Evolutionary conservation across 2,797 vertebrate genomes (phyloP), one percentile per base, ranked within the genome.

Genomic region (Apodemus agrarius): DNA sequence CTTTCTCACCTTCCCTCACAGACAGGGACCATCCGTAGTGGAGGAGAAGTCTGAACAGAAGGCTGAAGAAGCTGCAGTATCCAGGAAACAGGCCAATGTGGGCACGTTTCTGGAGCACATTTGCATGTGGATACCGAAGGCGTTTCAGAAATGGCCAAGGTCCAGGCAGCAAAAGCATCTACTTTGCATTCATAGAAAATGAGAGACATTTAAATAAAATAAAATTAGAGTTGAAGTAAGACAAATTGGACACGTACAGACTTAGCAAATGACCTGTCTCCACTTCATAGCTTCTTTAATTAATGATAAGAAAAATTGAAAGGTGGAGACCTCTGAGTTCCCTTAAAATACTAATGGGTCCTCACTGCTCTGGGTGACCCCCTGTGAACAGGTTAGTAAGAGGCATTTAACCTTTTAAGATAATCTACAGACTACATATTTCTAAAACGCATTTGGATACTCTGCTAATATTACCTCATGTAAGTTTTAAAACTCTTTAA

Each of bases 1-100:
- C 78, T 97, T 97, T 95, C 93, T 95, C 91, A 93, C 95, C 96
- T 96, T 98, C 89, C 76, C 95, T 97, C 95, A 97, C 96, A 97
- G 98, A 97, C 91, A 93, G 89, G 61, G 84, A 96, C 80, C 87
- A 97, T 97, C 95, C 95, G 91, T 88, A 95, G 96, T 19, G 82
- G 93, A 98, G 61, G 40, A 43, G 82, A 86, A 97, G 94, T 95
- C 96, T 93, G 78, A 91, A 59, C 90, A 97, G 97, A 95, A 82
- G 91, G 52, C 87, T 94, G 89, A 54, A 79, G 14, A 93, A 92
- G 96, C 93, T 40, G 61, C 92, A 40, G 90, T 97, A 96, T 97
- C 96, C 95, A 96, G 97, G 95, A 98, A 98, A 97, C 94, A 91
- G 84, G 96, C 89, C 95, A 95, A 97, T 93, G 59, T 54, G 72